Evolutionary conservation across 2,888 invertebrate species (phyloP), one percentile per base, ranked within the genome.

Genomic region (Bruchidius siliquastri): DNA sequence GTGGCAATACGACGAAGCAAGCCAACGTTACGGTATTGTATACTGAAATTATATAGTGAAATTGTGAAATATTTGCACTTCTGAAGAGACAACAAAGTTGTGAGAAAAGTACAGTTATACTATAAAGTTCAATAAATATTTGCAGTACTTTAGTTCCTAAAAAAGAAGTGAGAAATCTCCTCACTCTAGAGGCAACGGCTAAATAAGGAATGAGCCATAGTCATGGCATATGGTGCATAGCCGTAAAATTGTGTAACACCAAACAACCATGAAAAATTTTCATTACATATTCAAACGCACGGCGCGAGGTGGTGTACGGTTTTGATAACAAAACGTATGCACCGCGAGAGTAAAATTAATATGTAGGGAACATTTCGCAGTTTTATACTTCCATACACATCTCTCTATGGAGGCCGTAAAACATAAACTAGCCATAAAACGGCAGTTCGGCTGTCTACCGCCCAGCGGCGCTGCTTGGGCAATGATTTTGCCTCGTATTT

Each of bases 341-440:
- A 80, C 49, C 10, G 49, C 49, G 49, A 74, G 78, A 78, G 77
- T 81, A 82, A 82, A 83, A 84, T 84, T 84, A 84, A 84, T 84
- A 84, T 83, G 83, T 82, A 83, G 81, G 78, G 80, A 82, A 81
- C 81, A 82, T 83, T 85, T 81, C 80, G 79, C 81, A 81, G 80
- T 83, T 84, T 83, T 82, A 83, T 83, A 81, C 82, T 80, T 82
- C 81, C 80, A 84, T 84, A 81, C 49, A 68, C 83, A 82, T 82
- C 82, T 82, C 81, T 80, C 80, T 82, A 81, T 80, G 81, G 80
- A 22, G 81, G 82, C 80, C 82, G 80, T 85, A 85, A 84, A 85
- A 83, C 81, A 82, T 83, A 84, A 84, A 84, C 83, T 82, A 80
- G 83, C 82, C 80, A 81, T 84, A 83, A 85, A 85, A 82, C 76